These are phyloP conservation scores for Stichopus horrens DNA, from an alignment of 53 echinoderm and acorn worm species.

Conservation along the genomic window DNA sequence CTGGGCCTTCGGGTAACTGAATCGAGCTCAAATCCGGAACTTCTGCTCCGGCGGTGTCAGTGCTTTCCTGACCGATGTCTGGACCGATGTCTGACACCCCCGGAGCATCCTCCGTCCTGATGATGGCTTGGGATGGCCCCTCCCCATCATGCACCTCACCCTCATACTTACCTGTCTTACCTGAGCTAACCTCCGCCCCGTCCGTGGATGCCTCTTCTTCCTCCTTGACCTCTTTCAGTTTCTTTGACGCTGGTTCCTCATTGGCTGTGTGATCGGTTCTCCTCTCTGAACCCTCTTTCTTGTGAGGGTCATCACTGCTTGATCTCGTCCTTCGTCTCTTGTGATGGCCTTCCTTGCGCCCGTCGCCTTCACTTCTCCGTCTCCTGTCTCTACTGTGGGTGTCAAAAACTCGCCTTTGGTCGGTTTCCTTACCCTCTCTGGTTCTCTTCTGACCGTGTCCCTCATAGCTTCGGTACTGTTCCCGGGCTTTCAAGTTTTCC, in stretches of 20 bases:
- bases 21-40: constrained; percentile 24
- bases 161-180: constrained; percentile 77
- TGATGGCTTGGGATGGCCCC: not conserved
- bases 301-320: constrained; percentile 22
- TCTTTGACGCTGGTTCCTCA: constrained; percentile 1
- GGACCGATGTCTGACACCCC: not conserved
- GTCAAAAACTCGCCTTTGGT: constrained; percentile 23
- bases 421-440: constrained; percentile 58
- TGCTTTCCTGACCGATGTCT: not conserved
- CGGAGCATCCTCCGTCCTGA: constrained; percentile 5
- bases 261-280: constrained; percentile 33
- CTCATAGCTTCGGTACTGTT: constrained; percentile 52
- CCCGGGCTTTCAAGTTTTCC: constrained; percentile 60
- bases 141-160: constrained; percentile 51
- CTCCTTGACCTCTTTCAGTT: constrained; percentile 19
- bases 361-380: constrained; percentile 3
- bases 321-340: constrained; percentile 30
- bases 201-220: not conserved
- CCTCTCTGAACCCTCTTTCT: constrained; percentile 31
- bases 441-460: constrained; percentile 57
- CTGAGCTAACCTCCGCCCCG: constrained; percentile 34
- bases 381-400: constrained; percentile 11
- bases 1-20: constrained; percentile 28
- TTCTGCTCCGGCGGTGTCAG: constrained; percentile 23
- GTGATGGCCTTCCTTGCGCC: not conserved